These are phyloP conservation scores for Sinocyclocheilus anophthalmus DNA, from an alignment of 2,113 vertebrate species.

Conservation along the genomic window DNA sequence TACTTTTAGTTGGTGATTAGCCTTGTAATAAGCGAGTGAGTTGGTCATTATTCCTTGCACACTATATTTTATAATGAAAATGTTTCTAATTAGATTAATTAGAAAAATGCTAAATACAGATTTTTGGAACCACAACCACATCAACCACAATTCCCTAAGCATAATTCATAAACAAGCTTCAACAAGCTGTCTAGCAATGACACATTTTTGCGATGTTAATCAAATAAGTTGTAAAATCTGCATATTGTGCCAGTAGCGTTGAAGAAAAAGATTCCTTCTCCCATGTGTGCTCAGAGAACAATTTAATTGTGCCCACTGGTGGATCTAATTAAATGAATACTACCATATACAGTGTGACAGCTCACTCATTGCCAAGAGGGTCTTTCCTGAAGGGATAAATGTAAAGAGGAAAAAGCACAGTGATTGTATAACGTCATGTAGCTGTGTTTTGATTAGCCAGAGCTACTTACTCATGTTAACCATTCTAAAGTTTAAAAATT, in stretches of 20 bases:
- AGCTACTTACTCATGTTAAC: neutral
- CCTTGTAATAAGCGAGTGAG: neutral
- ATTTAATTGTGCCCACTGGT: constrained; percentile 50
- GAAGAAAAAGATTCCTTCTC: constrained; percentile 11
- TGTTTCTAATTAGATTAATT: neutral
- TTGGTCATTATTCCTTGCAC: neutral
- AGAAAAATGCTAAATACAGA: neutral
- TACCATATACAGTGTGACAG: constrained; percentile 39
- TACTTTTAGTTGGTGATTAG: constrained; percentile 15
- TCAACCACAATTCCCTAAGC: neutral
- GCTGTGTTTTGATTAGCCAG: neutral
- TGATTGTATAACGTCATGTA: neutral
- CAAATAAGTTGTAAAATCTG: constrained; percentile 25
- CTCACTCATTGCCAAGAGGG: constrained; percentile 17
- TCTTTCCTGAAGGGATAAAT: neutral
- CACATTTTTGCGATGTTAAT: neutral
- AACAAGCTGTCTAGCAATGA: neutral
- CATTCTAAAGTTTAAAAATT: constrained; percentile 1
- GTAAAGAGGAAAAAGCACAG: neutral
- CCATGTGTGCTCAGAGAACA: neutral
- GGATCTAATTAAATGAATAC: constrained; percentile 52
- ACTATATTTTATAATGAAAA: neutral
- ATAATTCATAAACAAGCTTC: neutral
- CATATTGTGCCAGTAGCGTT: constrained; percentile 5
- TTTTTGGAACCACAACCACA: neutral